Evolutionary conservation across 2,888 invertebrate species (phyloP), one percentile per base, ranked within the genome.

Genomic region (Lithosia quadra): DNA sequence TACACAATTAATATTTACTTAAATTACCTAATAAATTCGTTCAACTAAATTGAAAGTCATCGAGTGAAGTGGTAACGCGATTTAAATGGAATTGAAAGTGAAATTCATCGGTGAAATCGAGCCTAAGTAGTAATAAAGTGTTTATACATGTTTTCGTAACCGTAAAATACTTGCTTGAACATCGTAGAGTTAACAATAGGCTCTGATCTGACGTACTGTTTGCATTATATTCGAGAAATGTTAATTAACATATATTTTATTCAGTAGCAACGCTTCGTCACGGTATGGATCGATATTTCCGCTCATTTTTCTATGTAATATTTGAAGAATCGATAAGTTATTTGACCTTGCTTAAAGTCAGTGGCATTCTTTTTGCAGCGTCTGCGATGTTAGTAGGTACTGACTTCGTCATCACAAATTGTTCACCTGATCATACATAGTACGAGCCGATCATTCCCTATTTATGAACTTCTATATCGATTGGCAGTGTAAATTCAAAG

Each of bases 261-360:
- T 8, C 49, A 43, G 43, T 43, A 43, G 43, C 43, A 49, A n/a
- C n/a, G 49, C n/a, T 49, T 49, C n/a, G 49, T 49, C n/a, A 49
- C 49, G 49, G 18, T 49, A n/a, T n/a, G 9, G 18, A 49, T 49
- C n/a, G 49, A 33, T n/a, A 65, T 58, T 58, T 65, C 10, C 33
- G 39, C 39, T 59, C 49, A 49, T 65, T 49, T 21, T 59, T 60
- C 65, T 55, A 22, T 66, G 24, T 36, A 56, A 60, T 77, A 77
- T 79, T 79, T 73, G 59, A 43, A 65, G 71, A 75, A 62, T 63
- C 73, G 80, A 71, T 67, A 75, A 61, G 65, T 65, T 15, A 61
- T 22, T 62, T 66, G 73, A n/a, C 80, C 80, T 78, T 77, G 71
- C 55, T 61, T 24, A 15, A 24, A 67, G 63, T 49, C 63, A 69